These are phyloP conservation scores for Corythaeola cristata DNA, from an alignment of 2,113 vertebrate species.

Conservation along the genomic window DNA sequence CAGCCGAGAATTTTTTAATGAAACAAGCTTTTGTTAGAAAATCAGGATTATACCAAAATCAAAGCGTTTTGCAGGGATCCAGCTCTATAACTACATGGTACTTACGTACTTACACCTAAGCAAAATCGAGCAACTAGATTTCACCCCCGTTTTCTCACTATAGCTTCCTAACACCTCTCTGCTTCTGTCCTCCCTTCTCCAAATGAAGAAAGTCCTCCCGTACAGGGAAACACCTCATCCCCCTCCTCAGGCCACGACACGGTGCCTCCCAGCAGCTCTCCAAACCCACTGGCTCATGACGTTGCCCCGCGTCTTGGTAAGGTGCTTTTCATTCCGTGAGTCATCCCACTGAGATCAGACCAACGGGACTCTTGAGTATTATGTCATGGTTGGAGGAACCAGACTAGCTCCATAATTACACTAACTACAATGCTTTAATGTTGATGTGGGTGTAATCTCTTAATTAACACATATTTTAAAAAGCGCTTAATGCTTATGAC, in stretches of 20 bases:
- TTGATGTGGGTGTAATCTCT: conserved; percentile 16
- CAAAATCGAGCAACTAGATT: too few relatives aligned
- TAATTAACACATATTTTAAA: conserved; percentile 46
- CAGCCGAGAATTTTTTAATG: too few relatives aligned
- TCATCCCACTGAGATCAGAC: not conserved
- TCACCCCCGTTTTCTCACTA: too few relatives aligned
- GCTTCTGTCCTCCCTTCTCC: not conserved
- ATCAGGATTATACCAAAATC: too few relatives aligned
- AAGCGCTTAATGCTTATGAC: not conserved
- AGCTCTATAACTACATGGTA: too few relatives aligned
- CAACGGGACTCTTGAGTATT: not conserved
- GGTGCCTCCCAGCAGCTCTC: not conserved
- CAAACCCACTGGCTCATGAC: rapidly evolving
- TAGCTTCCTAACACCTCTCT: not conserved
- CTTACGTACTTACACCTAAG: too few relatives aligned
- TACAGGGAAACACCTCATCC: rapidly evolving
- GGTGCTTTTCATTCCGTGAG: not conserved
- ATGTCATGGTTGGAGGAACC: not conserved
- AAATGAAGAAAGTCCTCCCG: rapidly evolving
- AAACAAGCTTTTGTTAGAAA: too few relatives aligned
- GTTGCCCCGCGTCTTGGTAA: rapidly evolving
- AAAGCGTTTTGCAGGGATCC: too few relatives aligned
- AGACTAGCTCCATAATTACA: not conserved
- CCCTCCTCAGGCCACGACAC: rapidly evolving
- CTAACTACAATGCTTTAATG: not conserved